These are phyloP conservation scores for Rotaria socialis DNA, from an alignment of 2,888 invertebrate genomes.

Conservation along the genomic window DNA sequence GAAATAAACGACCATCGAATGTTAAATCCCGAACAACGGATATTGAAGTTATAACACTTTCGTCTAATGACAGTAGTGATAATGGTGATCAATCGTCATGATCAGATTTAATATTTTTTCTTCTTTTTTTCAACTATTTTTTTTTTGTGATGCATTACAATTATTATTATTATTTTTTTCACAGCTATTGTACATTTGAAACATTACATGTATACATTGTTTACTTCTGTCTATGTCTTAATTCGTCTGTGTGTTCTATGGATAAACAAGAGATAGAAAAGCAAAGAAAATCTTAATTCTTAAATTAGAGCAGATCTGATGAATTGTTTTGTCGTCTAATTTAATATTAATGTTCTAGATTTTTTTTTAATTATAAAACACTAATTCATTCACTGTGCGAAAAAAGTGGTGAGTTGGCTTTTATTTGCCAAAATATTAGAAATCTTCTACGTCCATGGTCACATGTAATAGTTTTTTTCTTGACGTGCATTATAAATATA, in stretches of 20 bases:
- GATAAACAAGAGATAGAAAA: neutral
- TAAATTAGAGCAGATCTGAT: neutral
- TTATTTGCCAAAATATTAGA: too few species aligned
- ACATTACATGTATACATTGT: neutral
- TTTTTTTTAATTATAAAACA: neutral
- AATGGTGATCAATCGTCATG: neutral
- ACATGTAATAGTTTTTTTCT: too few species aligned
- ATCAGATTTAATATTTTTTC: neutral
- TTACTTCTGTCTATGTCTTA: neutral
- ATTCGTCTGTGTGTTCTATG: neutral
- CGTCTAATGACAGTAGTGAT: neutral
- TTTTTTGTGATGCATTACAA: neutral
- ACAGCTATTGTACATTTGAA: neutral
- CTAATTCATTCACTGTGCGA: neutral
- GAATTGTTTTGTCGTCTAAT: neutral
- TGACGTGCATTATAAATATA: too few species aligned
- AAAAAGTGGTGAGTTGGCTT: too few species aligned
- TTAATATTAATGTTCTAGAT: neutral
- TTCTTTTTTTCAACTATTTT: neutral
- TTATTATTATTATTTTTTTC: neutral
- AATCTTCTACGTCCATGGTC: too few species aligned
- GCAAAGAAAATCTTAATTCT: neutral
- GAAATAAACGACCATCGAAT: neutral
- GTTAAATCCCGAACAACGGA: neutral
- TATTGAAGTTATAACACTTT: neutral